Base-by-base conservation (phyloP, 1,140 invertebrate species). In the Pararge aegeria region DNA sequence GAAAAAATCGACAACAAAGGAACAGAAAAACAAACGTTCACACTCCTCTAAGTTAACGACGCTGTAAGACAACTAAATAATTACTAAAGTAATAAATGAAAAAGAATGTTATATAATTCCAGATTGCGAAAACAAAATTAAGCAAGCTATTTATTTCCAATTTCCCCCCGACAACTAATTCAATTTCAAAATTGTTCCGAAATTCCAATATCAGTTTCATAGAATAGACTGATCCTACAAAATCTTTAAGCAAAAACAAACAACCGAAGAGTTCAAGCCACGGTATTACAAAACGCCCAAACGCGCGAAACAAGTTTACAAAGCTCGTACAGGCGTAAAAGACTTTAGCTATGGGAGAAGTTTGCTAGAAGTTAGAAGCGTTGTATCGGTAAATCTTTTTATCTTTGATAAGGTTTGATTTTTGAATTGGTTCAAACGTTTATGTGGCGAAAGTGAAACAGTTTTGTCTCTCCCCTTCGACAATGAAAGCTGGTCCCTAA, bases 121-220 rank as follows among this genome's bases (percentile, higher is more conserved):
- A 12, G 7, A 34, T 4, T 12, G 9, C 1, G 2, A 34, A 34
- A 34, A 4, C 3, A 34, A 34, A 10, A 4, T 12, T 34, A 4
- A 34, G 12, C 30, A 4, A 34, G 30, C 12, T 12, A 34, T 34
- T 34, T 34, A 7, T 34, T 34, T n/a, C 1, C 30, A 34, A 34
- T 12, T 12, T 34, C 12, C 3, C 27, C 10, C 12, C 30, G 3
- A 34, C 30, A 34, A 34, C 30, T 4, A 34, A 34, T 34, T 34
- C 30, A 34, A 34, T 34, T 34, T 30, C 21, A 12, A 50, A 50
- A 50, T 30, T 18, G 48, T 50, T 50, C 30, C 30, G 24, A 16
- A 18, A 29, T 50, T 50, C 48, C 48, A 50, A 50, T 50, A 50
- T 16, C 48, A 50, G 24, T 50, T 50, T 50, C 15, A 50, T 50